Percentiles rank a stretch among this genome's conserved stretches.
These are phyloP conservation scores for Hemiprocne comata DNA, from an alignment of 2,113 vertebrate species.

Conservation along the genomic window DNA sequence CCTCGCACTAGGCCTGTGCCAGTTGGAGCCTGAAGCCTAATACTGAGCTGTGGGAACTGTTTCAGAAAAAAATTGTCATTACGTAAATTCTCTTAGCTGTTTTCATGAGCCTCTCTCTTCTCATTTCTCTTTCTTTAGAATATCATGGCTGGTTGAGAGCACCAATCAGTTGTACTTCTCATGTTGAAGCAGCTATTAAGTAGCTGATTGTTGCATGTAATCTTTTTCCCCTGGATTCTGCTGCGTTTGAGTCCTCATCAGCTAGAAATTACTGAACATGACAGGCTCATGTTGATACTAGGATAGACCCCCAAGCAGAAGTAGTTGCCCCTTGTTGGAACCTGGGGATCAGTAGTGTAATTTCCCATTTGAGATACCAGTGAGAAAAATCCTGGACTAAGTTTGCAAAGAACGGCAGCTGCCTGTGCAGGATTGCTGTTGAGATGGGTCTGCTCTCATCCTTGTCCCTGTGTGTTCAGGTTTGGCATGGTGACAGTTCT, in stretches of 20 bases:
- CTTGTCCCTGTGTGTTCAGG: neutral
- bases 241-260: conserved; percentile 1
- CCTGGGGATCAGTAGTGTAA: neutral
- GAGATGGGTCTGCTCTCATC: neutral
- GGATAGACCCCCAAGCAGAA: neutral
- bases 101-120: conserved; percentile 22
- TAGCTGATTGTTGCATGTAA: conserved; percentile 41
- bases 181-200: conserved; percentile 64
- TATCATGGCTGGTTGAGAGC: conserved; percentile 56
- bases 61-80: neutral
- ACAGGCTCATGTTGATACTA: neutral
- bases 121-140: conserved; percentile 54
- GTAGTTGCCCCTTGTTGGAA: neutral
- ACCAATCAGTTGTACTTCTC: conserved; percentile 54
- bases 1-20: neutral
- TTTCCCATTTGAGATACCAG: neutral
- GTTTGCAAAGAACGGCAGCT: neutral
- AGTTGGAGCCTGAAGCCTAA: neutral
- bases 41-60: conserved; percentile 15
- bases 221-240: conserved; percentile 37
- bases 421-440: neutral
- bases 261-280: conserved; percentile 7
- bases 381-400: neutral
- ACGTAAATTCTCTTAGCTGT: conserved; percentile 49
- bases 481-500: neutral